Conservation (phyloP, 2,797 vertebrate species). For the Danio kyathit region DNA sequence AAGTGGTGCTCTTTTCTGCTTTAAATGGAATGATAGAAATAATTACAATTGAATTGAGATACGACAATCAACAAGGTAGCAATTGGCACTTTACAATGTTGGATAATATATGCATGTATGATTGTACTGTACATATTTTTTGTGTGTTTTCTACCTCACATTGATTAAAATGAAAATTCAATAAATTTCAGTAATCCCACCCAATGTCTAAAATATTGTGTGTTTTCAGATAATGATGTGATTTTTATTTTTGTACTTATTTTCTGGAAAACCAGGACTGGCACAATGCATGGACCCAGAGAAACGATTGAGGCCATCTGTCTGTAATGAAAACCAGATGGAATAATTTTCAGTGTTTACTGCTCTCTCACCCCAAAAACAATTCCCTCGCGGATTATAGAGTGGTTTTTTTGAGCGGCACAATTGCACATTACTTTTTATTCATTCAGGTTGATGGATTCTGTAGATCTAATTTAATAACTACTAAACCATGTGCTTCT, state of each 20-base stretch:
- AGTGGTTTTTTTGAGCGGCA: slow-evolving; percentile 26
- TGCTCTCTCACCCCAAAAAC: slow-evolving; percentile 28
- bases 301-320: slow-evolving; percentile 36
- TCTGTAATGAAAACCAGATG: slow-evolving; percentile 38
- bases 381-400: slow-evolving; percentile 28
- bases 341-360: slow-evolving; percentile 31
- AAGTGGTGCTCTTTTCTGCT: neutral
- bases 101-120: neutral
- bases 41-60: neutral
- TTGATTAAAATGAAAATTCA: slow-evolving; percentile 26
- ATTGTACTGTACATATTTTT: slow-evolving; percentile 31
- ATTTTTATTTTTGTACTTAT: neutral
- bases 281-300: neutral
- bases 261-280: neutral
- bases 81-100: slow-evolving; percentile 7
- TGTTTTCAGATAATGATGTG: neutral
- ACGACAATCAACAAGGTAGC: neutral
- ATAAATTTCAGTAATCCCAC: slow-evolving; percentile 31
- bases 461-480: slow-evolving; percentile 6
- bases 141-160: slow-evolving; percentile 29
- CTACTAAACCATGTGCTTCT: neutral
- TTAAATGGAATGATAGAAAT: neutral
- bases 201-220: neutral
- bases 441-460: neutral
- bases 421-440: slow-evolving; percentile 4